Conservation (phyloP, 2,888 invertebrate genomes). For the Chaetogeoica ovagalla region DNA sequence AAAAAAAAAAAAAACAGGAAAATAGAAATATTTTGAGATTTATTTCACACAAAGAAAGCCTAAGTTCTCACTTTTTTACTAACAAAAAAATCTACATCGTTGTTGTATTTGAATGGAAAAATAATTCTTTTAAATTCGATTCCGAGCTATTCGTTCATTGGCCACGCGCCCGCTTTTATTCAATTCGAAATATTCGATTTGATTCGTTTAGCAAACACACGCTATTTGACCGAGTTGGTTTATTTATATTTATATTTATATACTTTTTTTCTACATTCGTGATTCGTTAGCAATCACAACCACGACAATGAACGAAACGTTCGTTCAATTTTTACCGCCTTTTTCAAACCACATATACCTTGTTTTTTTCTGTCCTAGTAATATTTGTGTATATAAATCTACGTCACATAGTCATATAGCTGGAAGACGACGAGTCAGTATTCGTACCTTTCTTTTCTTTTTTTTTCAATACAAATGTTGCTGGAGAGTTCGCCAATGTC, state of each 20-base stretch:
- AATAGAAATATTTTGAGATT: no score
- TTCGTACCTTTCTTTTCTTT: not conserved
- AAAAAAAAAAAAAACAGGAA: no score
- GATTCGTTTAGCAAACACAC: slow-evolving; percentile 31
- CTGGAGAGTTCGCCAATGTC: slow-evolving; percentile 23
- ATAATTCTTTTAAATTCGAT: no score
- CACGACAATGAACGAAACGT: slow-evolving; percentile 17
- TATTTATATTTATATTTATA: not conserved
- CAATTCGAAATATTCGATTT: slow-evolving; percentile 25
- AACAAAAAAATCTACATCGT: no score
- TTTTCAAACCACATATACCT: slow-evolving; percentile 11
- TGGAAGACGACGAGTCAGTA: no score
- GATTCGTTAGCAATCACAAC: slow-evolving; percentile 45
- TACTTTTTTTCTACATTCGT: not conserved
- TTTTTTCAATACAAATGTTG: not conserved
- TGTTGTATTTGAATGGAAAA: no score
- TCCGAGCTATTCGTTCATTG: no score
- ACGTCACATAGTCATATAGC: not conserved
- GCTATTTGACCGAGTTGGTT: slow-evolving; percentile 12
- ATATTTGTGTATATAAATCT: not conserved
- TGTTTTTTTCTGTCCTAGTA: not conserved
- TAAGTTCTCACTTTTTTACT: no score
- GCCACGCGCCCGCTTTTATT: slow-evolving; percentile 21
- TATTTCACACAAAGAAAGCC: no score
- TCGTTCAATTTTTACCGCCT: slow-evolving; percentile 8